Conservation (phyloP, 2,113 vertebrate species). For the Enhydra lutris region DNA sequence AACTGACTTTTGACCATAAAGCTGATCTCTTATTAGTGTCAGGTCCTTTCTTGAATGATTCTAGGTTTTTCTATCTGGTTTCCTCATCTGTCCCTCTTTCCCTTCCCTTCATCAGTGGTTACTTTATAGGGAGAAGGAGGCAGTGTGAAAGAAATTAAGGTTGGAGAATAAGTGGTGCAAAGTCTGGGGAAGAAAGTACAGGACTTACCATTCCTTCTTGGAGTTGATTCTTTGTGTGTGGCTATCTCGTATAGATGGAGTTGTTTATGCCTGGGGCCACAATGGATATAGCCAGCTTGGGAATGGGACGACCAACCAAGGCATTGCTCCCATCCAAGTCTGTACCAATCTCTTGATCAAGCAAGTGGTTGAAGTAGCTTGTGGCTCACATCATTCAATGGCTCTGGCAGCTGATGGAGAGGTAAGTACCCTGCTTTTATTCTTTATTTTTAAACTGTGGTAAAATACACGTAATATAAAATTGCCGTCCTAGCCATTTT, state of each 20-base stretch:
- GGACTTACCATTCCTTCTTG: neutral
- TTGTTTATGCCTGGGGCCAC: conserved; percentile 97
- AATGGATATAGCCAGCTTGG: conserved; percentile 98
- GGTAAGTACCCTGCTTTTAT: conserved; percentile 82
- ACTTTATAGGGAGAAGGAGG: neutral
- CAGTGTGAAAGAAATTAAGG: neutral
- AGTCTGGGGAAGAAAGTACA: neutral
- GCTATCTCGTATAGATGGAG: conserved; percentile 87
- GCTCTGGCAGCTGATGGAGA: conserved; percentile 93
- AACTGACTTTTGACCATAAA: neutral
- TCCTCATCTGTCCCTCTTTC: neutral
- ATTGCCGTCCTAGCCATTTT: neutral
- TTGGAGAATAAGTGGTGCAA: neutral
- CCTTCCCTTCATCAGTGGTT: neutral
- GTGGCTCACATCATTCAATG: conserved; percentile 98
- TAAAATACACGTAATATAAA: neutral
- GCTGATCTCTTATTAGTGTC: neutral
- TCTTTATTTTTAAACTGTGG: neutral
- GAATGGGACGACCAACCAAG: conserved; percentile 95
- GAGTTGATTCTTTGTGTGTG: conserved; percentile 29
- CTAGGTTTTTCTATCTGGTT: neutral
- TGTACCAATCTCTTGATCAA: conserved; percentile 92
- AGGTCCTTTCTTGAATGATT: neutral
- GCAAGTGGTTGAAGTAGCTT: conserved; percentile 93
- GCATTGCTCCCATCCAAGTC: conserved; percentile 91